Evolutionary conservation across 1,140 invertebrate species (phyloP).

Genomic region (Lethrus apterus): DNA sequence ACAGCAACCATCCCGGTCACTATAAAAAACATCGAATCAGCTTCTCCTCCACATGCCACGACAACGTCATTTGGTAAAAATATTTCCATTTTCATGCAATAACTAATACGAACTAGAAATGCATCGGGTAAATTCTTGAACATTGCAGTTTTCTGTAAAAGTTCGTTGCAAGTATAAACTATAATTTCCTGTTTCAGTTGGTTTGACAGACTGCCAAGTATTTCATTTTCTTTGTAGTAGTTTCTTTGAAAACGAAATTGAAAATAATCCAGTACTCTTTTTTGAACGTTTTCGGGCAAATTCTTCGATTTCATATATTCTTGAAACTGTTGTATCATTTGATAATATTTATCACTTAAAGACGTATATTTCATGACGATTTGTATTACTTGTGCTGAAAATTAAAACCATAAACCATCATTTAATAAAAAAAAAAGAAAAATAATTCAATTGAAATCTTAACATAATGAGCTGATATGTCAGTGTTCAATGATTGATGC

Average conservation of each 20-base stretch:
- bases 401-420: no score
- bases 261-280: constrained; percentile 23
- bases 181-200: constrained; percentile 23
- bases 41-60: constrained; percentile 45
- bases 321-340: constrained; percentile 23
- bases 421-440: background rate
- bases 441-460: background rate
- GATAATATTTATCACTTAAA: constrained; percentile 19
- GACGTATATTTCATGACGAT: constrained; percentile 8
- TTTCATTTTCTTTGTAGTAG: constrained; percentile 24
- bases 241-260: constrained; percentile 28
- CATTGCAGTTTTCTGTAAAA: constrained; percentile 24
- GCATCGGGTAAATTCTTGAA: constrained; percentile 26
- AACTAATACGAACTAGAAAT: constrained; percentile 22
- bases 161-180: constrained; percentile 22
- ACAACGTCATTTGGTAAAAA: constrained; percentile 38
- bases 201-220: constrained; percentile 18
- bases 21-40: constrained; percentile 53
- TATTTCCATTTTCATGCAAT: constrained; percentile 26
- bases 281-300: constrained; percentile 21
- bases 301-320: constrained; percentile 24
- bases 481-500: no score
- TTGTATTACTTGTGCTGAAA: constrained; percentile 6
- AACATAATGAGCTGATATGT: background rate
- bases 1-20: constrained; percentile 49